Percentiles rank a stretch among this genome's conserved stretches.
phyloP scores from a whole-genome alignment of 1,140 invertebrate genomes.

The Eumeta japonica region DNA sequence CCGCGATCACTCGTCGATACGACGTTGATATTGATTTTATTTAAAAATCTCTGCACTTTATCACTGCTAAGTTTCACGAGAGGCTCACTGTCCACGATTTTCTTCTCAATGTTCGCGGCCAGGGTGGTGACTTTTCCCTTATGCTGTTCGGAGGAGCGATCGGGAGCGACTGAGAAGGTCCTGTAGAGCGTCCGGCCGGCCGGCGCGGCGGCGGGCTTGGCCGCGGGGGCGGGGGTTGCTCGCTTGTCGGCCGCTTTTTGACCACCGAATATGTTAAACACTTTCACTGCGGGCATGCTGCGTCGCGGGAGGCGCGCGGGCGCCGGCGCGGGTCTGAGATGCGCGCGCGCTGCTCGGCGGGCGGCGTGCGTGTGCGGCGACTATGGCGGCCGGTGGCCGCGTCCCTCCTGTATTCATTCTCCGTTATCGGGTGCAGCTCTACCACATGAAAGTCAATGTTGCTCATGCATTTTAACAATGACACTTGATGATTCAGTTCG shows the following conservation, averaged over 20 bases:
- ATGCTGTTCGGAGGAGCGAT: slow-evolving; percentile 36
- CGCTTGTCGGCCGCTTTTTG: slow-evolving; percentile 51
- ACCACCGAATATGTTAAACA: slow-evolving; percentile 50
- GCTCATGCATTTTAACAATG: no score
- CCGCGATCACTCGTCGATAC: slow-evolving; percentile 23
- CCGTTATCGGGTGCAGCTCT: slow-evolving; percentile 26
- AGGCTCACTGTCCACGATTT: slow-evolving; percentile 33
- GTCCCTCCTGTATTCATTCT: background rate
- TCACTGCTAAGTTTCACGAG: slow-evolving; percentile 34
- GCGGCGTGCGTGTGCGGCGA: slow-evolving; percentile 35
- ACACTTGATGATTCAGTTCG: no score
- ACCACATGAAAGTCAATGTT: slow-evolving; percentile 51
- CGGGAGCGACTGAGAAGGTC: slow-evolving; percentile 46
- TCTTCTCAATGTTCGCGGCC: slow-evolving; percentile 44
- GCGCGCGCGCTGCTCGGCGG: slow-evolving; percentile 44
- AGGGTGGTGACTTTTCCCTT: slow-evolving; percentile 47
- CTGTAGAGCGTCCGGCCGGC: slow-evolving; percentile 56
- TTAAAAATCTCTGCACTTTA: slow-evolving; percentile 38
- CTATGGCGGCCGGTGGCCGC: slow-evolving; percentile 4
- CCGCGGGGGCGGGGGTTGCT: slow-evolving; percentile 17
- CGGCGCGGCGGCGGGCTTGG: slow-evolving; percentile 28
- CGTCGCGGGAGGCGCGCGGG: slow-evolving; percentile 32
- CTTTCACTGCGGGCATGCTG: slow-evolving; percentile 57
- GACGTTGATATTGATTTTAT: slow-evolving; percentile 30
- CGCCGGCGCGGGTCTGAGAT: slow-evolving; percentile 36